Evolutionary conservation across 2,888 invertebrate genomes (phyloP), one percentile per base, ranked within the genome.

Genomic region (Mystacides longicornis): DNA sequence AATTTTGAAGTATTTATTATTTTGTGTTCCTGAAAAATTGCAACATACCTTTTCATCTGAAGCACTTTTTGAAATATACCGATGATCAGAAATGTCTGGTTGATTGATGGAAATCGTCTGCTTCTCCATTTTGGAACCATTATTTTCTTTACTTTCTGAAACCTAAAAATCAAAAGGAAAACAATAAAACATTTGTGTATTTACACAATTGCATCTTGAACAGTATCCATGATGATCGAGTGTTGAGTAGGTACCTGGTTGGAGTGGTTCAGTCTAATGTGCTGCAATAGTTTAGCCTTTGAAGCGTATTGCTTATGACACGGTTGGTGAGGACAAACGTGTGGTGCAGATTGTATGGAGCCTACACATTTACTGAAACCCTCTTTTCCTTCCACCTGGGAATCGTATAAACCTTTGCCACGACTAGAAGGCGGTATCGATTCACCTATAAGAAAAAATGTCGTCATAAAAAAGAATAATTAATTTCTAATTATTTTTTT

Each of bases 301-400:
- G 89, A 87, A 21, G 87, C 88, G 70, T 93, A 93, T 71, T 93
- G 92, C 62, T 90, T 88, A 68, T 90, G 89, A 67, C 93, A 94
- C 79, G 84, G 87, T 21, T 57, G 51, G 71, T 74, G 78, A 55
- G 80, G 79, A 67, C 90, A 89, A 46, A 80, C 77, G 64, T 87
- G 86, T 0, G 87, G 86, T 62, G 79, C 78, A 0, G 84, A 83
- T 3, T 84, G 83, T 14, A 87, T 78, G 64, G 83, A 85, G 16
- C 87, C 87, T n/a, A 86, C 85, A 16, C 59, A 60, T 7, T 56
- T 52, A 22, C 57, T 57, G 57, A 52, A 60, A 1, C 56, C 58
- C 3, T 52, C 65, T 55, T 66, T 67, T 20, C 65, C 64, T 43
- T 63, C 62, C 4, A 62, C 58, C 18, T 65, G 64, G 76, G 79